Conservation (phyloP, 2,888 invertebrate species). For the Meloe dianella region DNA sequence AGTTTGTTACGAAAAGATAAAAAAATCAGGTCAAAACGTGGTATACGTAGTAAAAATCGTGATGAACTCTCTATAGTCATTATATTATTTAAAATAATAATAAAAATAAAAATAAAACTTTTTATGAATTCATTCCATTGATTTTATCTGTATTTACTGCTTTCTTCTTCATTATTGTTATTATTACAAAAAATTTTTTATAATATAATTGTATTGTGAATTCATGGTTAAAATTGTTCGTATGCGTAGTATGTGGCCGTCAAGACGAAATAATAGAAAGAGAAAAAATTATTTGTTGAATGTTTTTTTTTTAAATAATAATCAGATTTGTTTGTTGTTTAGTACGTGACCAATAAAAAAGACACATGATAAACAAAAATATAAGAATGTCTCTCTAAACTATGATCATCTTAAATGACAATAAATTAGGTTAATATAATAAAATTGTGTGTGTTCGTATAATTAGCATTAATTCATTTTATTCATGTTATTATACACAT, state of each 20-base stretch:
- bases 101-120: too few relatives aligned
- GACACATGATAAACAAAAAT: conserved; percentile 1
- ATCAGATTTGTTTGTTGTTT: conserved; percentile 2
- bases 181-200: background rate
- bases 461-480: conserved; percentile 1
- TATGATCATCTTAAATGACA: conserved; percentile 2
- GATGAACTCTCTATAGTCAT: conserved; percentile 10
- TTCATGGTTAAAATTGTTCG: background rate
- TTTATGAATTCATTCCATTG: background rate
- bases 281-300: background rate
- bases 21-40: conserved; percentile 14
- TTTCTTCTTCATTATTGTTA: background rate
- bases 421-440: conserved; percentile 14
- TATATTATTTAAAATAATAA: background rate
- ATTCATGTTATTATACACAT: background rate
- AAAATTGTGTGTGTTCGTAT: background rate
- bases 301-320: background rate
- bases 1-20: background rate
- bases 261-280: background rate
- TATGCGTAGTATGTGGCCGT: background rate
- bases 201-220: background rate
- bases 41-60: conserved; percentile 8
- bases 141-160: background rate
- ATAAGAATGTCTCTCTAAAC: background rate
- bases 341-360: conserved; percentile 5